Base-by-base conservation (phyloP, 2,797 vertebrate species). In the Vultur gryphus region DNA sequence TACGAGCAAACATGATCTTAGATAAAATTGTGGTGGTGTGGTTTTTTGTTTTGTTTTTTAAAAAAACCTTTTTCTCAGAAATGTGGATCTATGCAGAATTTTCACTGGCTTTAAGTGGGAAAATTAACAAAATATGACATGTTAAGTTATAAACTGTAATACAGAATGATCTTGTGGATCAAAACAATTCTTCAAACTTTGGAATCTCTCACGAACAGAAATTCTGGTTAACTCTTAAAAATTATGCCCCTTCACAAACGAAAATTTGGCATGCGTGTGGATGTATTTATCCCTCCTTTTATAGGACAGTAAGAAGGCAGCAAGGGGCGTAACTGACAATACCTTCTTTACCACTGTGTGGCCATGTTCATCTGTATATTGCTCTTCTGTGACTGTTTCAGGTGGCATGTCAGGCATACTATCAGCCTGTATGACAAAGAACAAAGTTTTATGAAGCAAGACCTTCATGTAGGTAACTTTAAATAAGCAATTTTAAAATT, bases 261-360 rank as follows among this genome's bases (percentile, higher is more conserved):
- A 35, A 76, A 35, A 10, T 3, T 9, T 54, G 58, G 35, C 7
- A 13, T 12, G 33, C 44, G 9, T 7, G 16, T 41, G 25, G 15
- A 52, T 57, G 21, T 37, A 23, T 77, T 80, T 54, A n/a, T 55
- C 23, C 35, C 62, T 57, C 65, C 44, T 76, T 73, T 62, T 70
- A 13, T 7, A 83, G 31, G 26, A 51, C 6, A 78, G 7, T 41
- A 93, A 65, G 77, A 90, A 89, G 70, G 58, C 18, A 73, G 43
- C 51, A 85, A 69, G 49, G 49, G 84, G 33, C 33, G 54, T 18
- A 37, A 59, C 9, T 51, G 57, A 54, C 33, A 87, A 93, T 98
- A 99, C 99, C 98, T 99, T 99, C 97, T 99, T 99, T 26, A 99
- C 98, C n/a, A 99, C 99, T 26, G 98, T 98, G 97, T 99, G 99